Evolutionary conservation across 1,140 invertebrate genomes (phyloP), one percentile per base, ranked within the genome.

Genomic region (Neodiprion fabricii): DNA sequence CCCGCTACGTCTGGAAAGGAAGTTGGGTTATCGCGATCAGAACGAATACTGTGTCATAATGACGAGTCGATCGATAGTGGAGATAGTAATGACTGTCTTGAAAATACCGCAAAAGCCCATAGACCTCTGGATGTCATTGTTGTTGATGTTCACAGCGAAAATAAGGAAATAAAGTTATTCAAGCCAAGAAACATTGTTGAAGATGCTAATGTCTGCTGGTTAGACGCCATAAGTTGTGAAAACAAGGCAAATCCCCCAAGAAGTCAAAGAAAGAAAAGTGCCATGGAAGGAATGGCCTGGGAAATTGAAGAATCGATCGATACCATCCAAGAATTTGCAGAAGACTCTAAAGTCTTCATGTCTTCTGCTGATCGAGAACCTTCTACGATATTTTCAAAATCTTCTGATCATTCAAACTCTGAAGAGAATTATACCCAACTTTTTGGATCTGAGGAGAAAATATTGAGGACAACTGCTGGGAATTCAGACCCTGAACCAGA

Each of bases 121-220:
- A 74, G 77, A 71, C 73, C 77, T n/a, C 77, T 87, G 21, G 79
- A 85, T 21, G 83, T 61, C 53, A 9, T 88, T 2, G 76, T 86
- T 8, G 86, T 82, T 0, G 85, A 87, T 66, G 77, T 87, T 74
- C 85, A 87, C 75, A 77, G 77, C 66, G 82, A 83, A 74, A 80
- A 78, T n/a, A 74, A 82, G 50, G 50, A 68, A 4, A 67, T 72
- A 67, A 65, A 17, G 4, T 14, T 65, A 65, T 65, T 65, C 61
- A 9, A 61, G 53, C 53, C 67, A 69, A 47, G 40, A 23, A 69
- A 21, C 7, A 11, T 21, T 23, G 21, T 7, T 7, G 67, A 69
- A 11, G 67, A 69, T 14, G 67, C 5, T 11, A 47, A 21, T 11
- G 67, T 21, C 7, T 21, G 67, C 40, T 21, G 40, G 67, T 23